Base-by-base conservation (phyloP, 2,888 invertebrate genomes). In the Tridacna crocea region DNA sequence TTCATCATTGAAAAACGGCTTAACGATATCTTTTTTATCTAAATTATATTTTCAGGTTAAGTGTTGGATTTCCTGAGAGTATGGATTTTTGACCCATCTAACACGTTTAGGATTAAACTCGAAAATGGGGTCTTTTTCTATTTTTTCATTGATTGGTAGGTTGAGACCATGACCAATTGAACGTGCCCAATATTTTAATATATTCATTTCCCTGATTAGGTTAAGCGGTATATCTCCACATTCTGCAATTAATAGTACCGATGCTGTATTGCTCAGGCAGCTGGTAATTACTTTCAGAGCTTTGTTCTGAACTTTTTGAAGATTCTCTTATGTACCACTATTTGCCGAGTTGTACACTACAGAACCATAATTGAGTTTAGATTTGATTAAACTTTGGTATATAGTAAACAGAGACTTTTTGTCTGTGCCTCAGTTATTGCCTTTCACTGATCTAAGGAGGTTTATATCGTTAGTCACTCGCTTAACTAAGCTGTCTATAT, bases 351-450 rank as follows among this genome's bases (percentile, higher is more conserved):
- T 60, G 60, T 60, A n/a, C 8, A 60, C 60, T 22, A 60, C 24
- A n/a, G 60, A 60, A 24, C 60, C 60, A 60, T 60, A n/a, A 60
- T 60, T 60, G 11, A 60, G 15, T n/a, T 60, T 60, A 11, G 60
- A 60, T 60, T 60, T 60, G 17, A 60, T 60, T n/a, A 60, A 60
- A 60, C 60, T 60, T n/a, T 60, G 60, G n/a, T 60, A 60, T 19
- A 60, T 60, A n/a, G 17, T n/a, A 60, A 60, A 19, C n/a, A 60
- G 0, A 11, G 60, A 60, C 8, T 60, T 60, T 60, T 60, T 60
- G 60, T 60, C 60, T 10, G 1, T 22, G n/a, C 60, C 60, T n/a
- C 60, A 60, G n/a, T n/a, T 60, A 60, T 60, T 22, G 60, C 60
- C 60, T 60, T 60, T 60, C 2, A 60, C 24, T 19, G 60, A 60